Percentiles rank a stretch among this genome's conserved stretches.
Evolutionary conservation across 2,888 invertebrate species (phyloP).

Genomic region (Phortica okadai): DNA sequence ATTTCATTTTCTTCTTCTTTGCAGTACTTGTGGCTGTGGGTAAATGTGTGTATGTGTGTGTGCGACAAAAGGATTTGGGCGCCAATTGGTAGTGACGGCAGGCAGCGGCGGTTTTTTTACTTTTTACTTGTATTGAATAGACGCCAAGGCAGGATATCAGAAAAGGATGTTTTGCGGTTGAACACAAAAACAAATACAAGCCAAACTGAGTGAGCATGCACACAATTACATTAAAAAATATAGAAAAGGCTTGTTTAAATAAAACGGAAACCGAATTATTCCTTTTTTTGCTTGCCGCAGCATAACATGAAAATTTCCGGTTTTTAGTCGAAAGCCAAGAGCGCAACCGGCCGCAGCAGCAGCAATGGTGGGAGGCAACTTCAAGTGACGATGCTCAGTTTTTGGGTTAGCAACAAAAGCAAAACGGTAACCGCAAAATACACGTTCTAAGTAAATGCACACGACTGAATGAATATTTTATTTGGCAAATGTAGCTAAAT

Average conservation of each 20-base stretch:
- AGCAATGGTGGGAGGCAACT: neutral
- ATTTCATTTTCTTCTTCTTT: constrained; percentile 6
- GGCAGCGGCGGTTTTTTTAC: too few species aligned
- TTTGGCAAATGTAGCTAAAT: constrained; percentile 61
- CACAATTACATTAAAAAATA: constrained; percentile 5
- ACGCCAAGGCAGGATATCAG: neutral
- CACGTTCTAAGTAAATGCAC: constrained; percentile 58
- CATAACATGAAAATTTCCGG: constrained; percentile 37
- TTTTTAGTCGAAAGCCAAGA: constrained; percentile 30
- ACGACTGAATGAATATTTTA: constrained; percentile 68
- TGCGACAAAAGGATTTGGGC: neutral
- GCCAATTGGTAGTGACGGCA: neutral
- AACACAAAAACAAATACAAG: neutral
- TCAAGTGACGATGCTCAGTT: neutral
- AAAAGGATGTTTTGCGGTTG: neutral
- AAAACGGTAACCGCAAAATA: constrained; percentile 48
- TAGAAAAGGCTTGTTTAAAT: neutral
- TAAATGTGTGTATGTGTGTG: constrained; percentile 20
- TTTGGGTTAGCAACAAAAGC: constrained; percentile 16
- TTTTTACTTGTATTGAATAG: too few species aligned
- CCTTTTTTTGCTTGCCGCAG: constrained; percentile 11
- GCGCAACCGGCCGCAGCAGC: neutral
- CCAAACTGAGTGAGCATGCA: neutral
- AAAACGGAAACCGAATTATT: neutral
- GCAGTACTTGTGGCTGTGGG: constrained; percentile 28